phyloP scores from a whole-genome alignment of 2,797 vertebrate species.

The Pseudochirops cupreus region DNA sequence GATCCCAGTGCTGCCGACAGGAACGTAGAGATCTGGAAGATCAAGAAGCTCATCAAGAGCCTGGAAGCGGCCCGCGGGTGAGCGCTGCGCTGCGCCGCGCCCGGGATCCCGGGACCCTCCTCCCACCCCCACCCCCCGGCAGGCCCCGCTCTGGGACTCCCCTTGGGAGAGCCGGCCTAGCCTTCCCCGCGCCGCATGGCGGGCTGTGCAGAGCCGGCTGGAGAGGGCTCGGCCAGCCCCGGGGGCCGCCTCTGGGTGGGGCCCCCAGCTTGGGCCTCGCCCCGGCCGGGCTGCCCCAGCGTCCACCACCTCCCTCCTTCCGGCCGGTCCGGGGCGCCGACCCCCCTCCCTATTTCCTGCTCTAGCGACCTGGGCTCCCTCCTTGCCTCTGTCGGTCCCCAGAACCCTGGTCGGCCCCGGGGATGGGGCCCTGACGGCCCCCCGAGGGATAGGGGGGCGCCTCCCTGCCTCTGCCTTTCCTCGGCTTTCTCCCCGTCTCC shows the following conservation, averaged over 20 bases:
- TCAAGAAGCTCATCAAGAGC: constrained; percentile 99
- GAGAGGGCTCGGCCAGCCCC: constrained; percentile 74
- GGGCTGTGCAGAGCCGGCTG: constrained; percentile 65
- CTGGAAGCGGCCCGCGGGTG: constrained; percentile 98
- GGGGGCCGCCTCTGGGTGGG: constrained; percentile 69
- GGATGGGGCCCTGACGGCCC: constrained; percentile 49
- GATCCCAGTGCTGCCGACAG: constrained; percentile 98
- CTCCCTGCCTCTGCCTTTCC: constrained; percentile 44
- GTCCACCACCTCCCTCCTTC: constrained; percentile 76
- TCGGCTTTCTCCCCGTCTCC: constrained; percentile 44
- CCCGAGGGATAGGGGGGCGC: constrained; percentile 35
- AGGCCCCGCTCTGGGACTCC: not conserved
- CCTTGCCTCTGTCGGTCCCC: not conserved
- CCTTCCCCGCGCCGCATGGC: constrained; percentile 77
- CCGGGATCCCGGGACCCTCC: constrained; percentile 55
- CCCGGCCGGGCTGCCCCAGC: constrained; percentile 52
- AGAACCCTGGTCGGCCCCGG: constrained; percentile 6
- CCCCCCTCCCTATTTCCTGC: constrained; percentile 16
- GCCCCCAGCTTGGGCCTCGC: constrained; percentile 62
- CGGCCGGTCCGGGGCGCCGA: constrained; percentile 37
- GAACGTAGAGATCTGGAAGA: constrained; percentile 99
- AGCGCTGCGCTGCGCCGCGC: constrained; percentile 78
- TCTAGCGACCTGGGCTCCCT: constrained; percentile 50
- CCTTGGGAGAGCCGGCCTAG: constrained; percentile 59
- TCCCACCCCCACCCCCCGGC: not conserved